Evolutionary conservation across 2,797 vertebrate genomes (phyloP).

Genomic region (Apogon hyalosoma): DNA sequence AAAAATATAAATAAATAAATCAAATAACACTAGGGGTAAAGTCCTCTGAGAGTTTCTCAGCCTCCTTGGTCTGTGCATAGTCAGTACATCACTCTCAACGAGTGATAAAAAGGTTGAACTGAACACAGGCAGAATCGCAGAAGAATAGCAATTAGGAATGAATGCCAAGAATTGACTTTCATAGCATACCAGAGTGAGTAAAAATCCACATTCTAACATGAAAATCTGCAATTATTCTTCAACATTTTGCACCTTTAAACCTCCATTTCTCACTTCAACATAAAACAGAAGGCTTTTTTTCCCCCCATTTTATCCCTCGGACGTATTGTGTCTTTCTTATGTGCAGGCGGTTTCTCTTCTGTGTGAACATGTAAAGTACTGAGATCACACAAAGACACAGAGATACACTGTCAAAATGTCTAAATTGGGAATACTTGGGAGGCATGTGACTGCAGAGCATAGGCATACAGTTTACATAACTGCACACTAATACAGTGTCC

Average conservation of each 20-base stretch:
- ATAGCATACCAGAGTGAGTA: no score
- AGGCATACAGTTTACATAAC: conserved; percentile 59
- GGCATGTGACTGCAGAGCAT: neutral
- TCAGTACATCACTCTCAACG: conserved; percentile 28
- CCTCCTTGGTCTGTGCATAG: conserved; percentile 14
- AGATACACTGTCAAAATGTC: neutral
- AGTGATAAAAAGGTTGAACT: conserved; percentile 34
- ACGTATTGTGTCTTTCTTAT: neutral
- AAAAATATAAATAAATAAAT: neutral
- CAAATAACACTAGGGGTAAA: conserved; percentile 15
- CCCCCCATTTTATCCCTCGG: neutral
- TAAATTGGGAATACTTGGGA: conserved; percentile 16
- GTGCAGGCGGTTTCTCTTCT: neutral
- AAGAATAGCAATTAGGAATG: conserved; percentile 7
- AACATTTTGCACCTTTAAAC: neutral
- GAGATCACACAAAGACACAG: conserved; percentile 1
- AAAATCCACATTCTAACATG: conserved; percentile 3
- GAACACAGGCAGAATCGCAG: conserved; percentile 12
- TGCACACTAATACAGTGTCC: conserved; percentile 60
- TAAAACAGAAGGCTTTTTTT: neutral
- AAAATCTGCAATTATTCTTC: neutral
- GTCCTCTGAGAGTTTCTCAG: conserved; percentile 34
- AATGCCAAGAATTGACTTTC: conserved; percentile 16
- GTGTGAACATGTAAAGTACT: neutral
- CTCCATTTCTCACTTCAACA: neutral